Conservation (phyloP, 2,797 vertebrate genomes). For the Diplodus puntazzo region DNA sequence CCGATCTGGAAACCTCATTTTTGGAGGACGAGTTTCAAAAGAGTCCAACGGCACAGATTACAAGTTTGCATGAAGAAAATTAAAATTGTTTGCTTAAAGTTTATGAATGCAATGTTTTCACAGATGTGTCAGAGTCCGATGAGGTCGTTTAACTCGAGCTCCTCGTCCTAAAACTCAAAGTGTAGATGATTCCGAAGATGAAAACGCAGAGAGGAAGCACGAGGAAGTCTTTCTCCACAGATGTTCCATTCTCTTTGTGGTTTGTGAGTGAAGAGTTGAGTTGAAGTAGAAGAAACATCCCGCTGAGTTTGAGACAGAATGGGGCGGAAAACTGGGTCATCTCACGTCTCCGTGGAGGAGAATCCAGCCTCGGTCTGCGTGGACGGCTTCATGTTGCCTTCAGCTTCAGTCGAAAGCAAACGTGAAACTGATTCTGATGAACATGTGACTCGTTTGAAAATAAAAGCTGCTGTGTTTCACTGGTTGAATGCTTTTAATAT, state of each 20-base stretch:
- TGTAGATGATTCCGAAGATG: background rate
- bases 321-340: slow-evolving; percentile 7
- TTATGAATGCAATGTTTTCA: too few species aligned
- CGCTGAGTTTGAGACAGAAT: background rate
- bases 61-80: too few species aligned
- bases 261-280: background rate
- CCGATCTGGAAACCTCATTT: too few species aligned
- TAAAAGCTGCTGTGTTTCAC: background rate
- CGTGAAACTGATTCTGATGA: background rate
- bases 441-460: background rate
- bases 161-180: background rate
- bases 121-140: background rate
- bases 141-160: background rate
- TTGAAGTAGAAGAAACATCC: background rate
- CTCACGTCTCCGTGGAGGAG: background rate
- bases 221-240: background rate
- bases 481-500: background rate
- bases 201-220: background rate
- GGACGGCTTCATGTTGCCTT: background rate
- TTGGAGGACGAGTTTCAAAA: too few species aligned
- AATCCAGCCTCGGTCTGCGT: background rate
- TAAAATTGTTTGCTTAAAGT: too few species aligned
- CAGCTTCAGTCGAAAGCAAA: background rate
- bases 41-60: too few species aligned
- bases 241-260: slow-evolving; percentile 1